Conservation (phyloP, 2,113 vertebrate genomes). For the Formicarius rufipectus region DNA sequence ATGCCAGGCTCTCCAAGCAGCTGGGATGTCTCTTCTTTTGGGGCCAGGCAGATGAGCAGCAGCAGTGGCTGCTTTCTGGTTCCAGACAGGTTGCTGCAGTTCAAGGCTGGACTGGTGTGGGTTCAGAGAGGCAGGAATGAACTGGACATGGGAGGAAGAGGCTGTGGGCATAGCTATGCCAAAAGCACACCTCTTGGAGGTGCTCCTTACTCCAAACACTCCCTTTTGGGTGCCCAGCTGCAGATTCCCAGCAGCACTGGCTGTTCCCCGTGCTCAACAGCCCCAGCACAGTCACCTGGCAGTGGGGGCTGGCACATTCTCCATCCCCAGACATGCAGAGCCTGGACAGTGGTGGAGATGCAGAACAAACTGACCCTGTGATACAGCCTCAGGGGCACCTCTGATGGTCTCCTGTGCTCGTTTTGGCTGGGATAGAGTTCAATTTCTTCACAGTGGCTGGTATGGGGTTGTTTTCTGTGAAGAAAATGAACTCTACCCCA, state of each 20-base stretch:
- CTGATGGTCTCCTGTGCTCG: background rate
- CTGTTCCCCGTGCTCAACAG: background rate
- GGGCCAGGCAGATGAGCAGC: fast-evolving
- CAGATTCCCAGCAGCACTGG: background rate
- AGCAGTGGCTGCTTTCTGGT: background rate
- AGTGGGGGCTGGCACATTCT: fast-evolving
- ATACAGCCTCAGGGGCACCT: background rate
- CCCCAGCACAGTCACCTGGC: background rate
- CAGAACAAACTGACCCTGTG: background rate
- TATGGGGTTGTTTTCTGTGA: background rate
- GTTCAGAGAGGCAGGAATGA: background rate
- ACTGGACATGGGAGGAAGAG: background rate
- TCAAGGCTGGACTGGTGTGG: fast-evolving
- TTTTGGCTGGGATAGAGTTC: background rate
- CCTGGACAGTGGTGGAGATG: fast-evolving
- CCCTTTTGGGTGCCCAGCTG: background rate
- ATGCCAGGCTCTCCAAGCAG: background rate
- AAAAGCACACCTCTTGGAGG: background rate
- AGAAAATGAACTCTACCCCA: background rate
- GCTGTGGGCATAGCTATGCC: background rate
- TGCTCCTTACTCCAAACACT: background rate
- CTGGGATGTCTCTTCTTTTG: background rate
- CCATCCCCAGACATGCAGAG: background rate
- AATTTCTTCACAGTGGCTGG: background rate
- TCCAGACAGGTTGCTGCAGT: background rate